Evolutionary conservation across 2,888 invertebrate species (phyloP), one percentile per base, ranked within the genome.

Genomic region (Standfussiana lucernea): DNA sequence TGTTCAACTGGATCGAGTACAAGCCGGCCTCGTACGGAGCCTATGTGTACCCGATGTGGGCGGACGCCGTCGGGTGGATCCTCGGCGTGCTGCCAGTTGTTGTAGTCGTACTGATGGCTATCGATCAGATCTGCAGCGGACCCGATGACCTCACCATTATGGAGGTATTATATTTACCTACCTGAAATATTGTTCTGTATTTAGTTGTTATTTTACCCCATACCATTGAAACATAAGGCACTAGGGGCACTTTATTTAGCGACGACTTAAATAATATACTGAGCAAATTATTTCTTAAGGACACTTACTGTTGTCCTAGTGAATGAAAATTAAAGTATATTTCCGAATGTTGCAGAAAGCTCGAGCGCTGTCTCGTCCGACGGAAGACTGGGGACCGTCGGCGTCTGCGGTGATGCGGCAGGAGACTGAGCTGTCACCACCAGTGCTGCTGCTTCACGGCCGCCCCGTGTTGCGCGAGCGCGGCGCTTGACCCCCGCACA

Each of bases 1-100:
- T 98, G 80, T 98, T 98, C 94, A 98, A 98, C 93, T 98, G 98
- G 98, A 97, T 98, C 70, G 98, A 98, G 90, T 98, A 98, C 91
- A 97, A 97, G 86, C 98, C 98, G 0, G 97, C 98, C 0, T 97
- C 97, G 0, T 98, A 98, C 89, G 98, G 98, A 0, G 96, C 97
- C 83, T 98, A 98, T 91, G 97, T 97, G n/a, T 98, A 98, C 91
- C 98, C 98, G 1, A 94, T 97, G 90, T 98, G 98, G 98, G 98
- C 98, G 0, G 98, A 98, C 90, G 97, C 97, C 0, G 97, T 98
- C 5, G 98, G 98, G 15, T 98, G 98, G 98, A 94, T 97, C 1
- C 93, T 98, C 66, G 98, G 98, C 0, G 96, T 98, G n/a, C 92
- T 98, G 73, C 98, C 98, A 0, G 97, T 98, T 13, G 92, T 97